These are phyloP conservation scores for Pyrocoelia pectoralis DNA, from an alignment of 2,888 invertebrate genomes.

Conservation along the genomic window DNA sequence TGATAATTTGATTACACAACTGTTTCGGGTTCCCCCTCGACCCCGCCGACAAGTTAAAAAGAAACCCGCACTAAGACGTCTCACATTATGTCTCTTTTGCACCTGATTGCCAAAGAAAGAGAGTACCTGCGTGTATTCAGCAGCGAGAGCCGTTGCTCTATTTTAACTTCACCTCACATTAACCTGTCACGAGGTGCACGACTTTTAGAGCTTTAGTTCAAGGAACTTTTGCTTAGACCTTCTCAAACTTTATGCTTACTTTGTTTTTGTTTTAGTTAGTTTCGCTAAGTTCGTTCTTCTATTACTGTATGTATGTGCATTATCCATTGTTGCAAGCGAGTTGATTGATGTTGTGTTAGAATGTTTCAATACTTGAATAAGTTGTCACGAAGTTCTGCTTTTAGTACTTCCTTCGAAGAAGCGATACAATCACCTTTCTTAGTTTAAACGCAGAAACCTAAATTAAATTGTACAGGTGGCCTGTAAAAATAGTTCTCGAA, in stretches of 20 bases:
- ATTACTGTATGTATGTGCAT: slow-evolving; percentile 6
- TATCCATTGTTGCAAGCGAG: slow-evolving; percentile 14
- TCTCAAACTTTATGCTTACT: slow-evolving; percentile 33
- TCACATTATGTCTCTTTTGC: slow-evolving; percentile 30
- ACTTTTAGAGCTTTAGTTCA: slow-evolving; percentile 42
- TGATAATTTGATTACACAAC: slow-evolving; percentile 39
- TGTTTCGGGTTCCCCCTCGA: slow-evolving; percentile 26
- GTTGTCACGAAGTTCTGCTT: too few relatives aligned
- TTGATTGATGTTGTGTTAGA: slow-evolving; percentile 12
- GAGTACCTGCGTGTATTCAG: too few relatives aligned
- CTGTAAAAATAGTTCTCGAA: too few relatives aligned
- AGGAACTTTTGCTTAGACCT: slow-evolving; percentile 39
- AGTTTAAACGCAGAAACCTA: too few relatives aligned
- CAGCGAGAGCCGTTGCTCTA: slow-evolving; percentile 26
- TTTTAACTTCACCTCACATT: slow-evolving; percentile 36
- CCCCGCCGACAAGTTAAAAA: slow-evolving; percentile 1
- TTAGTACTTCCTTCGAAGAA: too few relatives aligned
- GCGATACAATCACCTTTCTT: too few relatives aligned
- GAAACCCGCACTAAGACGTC: too few relatives aligned
- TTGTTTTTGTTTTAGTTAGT: slow-evolving; percentile 25
- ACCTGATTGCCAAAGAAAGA: slow-evolving; percentile 26
- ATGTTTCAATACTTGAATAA: neutral
- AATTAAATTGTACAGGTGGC: too few relatives aligned
- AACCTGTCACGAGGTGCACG: slow-evolving; percentile 42
- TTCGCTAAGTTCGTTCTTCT: slow-evolving; percentile 15